These are phyloP conservation scores for Lepus europaeus DNA, from an alignment of 2,113 vertebrate species.

Conservation along the genomic window DNA sequence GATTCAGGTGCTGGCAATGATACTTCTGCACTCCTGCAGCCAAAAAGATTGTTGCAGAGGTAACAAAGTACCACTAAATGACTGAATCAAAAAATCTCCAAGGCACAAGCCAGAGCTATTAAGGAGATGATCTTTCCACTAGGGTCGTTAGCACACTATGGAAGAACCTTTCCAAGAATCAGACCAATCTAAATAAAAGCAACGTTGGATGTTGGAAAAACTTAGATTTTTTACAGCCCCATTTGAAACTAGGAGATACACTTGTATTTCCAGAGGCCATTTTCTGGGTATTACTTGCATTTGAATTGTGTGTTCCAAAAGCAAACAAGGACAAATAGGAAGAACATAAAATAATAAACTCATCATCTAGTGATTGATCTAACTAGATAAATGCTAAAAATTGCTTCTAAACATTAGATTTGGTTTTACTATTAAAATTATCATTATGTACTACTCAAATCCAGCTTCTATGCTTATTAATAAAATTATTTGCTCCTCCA, in stretches of 20 bases:
- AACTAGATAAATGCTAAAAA: not conserved
- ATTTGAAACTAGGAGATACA: not conserved
- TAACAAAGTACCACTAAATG: not conserved
- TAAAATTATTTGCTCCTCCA: not conserved
- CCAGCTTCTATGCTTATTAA: not conserved
- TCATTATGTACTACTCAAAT: not conserved
- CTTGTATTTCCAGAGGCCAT: not conserved
- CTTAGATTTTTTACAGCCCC: not conserved
- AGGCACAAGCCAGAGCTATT: not conserved
- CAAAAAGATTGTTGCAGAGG: not conserved
- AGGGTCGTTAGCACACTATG: not conserved
- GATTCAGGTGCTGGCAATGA: not conserved
- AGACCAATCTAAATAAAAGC: not conserved
- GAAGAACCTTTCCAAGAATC: not conserved
- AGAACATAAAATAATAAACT: not conserved
- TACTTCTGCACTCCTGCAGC: not conserved
- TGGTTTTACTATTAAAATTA: conserved; percentile 35
- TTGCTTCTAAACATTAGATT: not conserved
- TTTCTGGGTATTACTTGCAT: not conserved
- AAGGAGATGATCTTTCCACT: not conserved
- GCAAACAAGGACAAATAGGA: not conserved
- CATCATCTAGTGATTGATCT: not conserved
- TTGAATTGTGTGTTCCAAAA: not conserved
- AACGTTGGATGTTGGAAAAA: not conserved
- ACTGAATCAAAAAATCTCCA: not conserved